phyloP scores from a whole-genome alignment of 2,113 vertebrate genomes.

The Taxidea taxus region DNA sequence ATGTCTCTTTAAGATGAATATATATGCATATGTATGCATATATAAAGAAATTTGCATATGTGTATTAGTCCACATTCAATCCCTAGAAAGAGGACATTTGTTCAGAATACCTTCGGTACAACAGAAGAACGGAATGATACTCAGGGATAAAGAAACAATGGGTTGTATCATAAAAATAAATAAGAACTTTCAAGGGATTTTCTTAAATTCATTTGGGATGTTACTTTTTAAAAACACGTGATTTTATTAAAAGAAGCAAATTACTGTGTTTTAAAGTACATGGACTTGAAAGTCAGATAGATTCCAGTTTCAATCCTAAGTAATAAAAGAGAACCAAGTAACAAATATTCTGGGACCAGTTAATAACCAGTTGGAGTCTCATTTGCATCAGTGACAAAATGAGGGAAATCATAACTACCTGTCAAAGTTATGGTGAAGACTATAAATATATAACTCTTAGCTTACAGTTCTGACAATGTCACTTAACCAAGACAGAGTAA shows the following conservation, averaged over 20 bases:
- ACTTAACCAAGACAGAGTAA: neutral
- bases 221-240: neutral
- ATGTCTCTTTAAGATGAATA: neutral
- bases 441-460: neutral
- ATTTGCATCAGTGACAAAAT: neutral
- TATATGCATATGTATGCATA: neutral
- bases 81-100: neutral
- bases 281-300: neutral
- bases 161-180: neutral
- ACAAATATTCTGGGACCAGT: neutral
- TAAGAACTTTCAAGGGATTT: neutral
- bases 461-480: neutral
- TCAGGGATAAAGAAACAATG: neutral
- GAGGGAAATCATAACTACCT: neutral
- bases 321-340: neutral
- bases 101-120: neutral
- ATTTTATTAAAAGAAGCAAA: neutral
- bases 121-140: neutral
- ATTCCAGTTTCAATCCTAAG: neutral
- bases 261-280: neutral
- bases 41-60: neutral
- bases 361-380: neutral
- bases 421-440: neutral
- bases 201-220: neutral
- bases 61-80: neutral